Evolutionary conservation across 2,888 invertebrate genomes (phyloP).

Genomic region (Trichogramma dendrolimi): DNA sequence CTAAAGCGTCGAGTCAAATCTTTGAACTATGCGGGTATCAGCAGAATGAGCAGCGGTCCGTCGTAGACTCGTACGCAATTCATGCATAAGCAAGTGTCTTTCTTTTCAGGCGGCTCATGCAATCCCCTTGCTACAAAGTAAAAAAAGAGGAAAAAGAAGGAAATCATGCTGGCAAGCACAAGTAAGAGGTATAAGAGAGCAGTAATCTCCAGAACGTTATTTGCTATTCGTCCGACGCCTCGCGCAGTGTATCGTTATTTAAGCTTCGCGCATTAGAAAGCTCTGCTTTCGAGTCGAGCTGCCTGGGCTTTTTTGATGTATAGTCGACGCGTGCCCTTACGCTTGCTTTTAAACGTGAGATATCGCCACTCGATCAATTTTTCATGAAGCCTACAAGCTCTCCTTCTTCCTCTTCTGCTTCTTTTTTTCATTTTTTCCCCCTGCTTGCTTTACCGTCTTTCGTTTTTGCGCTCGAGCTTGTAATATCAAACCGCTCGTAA

Average conservation of each 20-base stretch:
- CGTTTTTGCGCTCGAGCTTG: not conserved
- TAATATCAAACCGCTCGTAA: too few relatives aligned
- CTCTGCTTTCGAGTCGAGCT: constrained; percentile 33
- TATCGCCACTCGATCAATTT: constrained; percentile 43
- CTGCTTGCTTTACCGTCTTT: constrained; percentile 5
- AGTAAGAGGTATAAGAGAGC: too few relatives aligned
- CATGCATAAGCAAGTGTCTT: too few relatives aligned
- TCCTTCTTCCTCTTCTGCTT: constrained; percentile 11
- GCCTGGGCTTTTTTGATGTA: constrained; percentile 46
- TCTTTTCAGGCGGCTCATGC: too few relatives aligned
- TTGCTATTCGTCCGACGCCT: constrained; percentile 47
- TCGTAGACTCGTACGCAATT: too few relatives aligned
- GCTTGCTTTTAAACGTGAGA: constrained; percentile 47
- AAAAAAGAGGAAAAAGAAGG: too few relatives aligned
- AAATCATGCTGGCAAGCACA: too few relatives aligned
- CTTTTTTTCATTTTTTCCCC: constrained; percentile 22
- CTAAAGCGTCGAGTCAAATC: too few relatives aligned
- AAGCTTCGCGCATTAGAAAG: constrained; percentile 48
- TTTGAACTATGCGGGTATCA: too few relatives aligned
- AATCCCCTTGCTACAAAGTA: too few relatives aligned
- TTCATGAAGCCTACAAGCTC: constrained; percentile 41
- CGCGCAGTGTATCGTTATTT: constrained; percentile 50
- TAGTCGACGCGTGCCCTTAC: constrained; percentile 48
- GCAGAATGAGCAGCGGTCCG: too few relatives aligned
- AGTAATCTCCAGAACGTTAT: constrained; percentile 46